Base-by-base conservation (phyloP, 2,113 vertebrate genomes). In the Cyprinodon brontotheroides region DNA sequence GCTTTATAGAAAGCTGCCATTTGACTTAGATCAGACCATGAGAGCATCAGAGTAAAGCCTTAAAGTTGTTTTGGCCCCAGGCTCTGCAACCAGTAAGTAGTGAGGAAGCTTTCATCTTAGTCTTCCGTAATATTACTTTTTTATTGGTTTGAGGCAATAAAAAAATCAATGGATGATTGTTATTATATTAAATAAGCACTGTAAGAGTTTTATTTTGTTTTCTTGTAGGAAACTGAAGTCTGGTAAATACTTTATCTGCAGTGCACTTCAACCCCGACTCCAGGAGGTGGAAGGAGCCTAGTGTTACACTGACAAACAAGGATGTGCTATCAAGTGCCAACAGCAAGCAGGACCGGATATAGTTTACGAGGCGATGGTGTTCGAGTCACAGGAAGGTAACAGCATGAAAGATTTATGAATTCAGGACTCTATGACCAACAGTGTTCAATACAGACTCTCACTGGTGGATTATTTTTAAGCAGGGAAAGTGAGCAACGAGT, bases 261-360 rank as follows among this genome's bases (percentile, higher is more conserved):
- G 47, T 75, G 53, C 36, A 0, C 68, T 82, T 61, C 0, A 69
- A 10, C 57, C 53, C 39, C 36, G 37, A 20, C 61, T 70, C 74
- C 53, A n/a, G 61, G 68, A 36, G 70, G 40, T n/a, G 65, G 63
- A 38, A 65, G 72, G 64, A 9, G 79, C 72, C 14, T 85, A 70
- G 40, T 47, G 79, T 89, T 87, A 79, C 83, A 45, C 47, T 29
- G 11, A 76, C 74, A 84, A 78, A 88, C 82, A 79, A 47, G 40
- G 67, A 78, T 60, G 53, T 53, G 81, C 76, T 87, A 91, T 87
- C 86, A 70, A 68, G 72, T 80, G 61, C 70, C 69, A 39, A 66
- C 62, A 50, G 79, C 72, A 61, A 72, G 68, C 65, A 39, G 78
- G 60, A 87, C 85, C 48, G 85, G 82, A 91, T 85, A 82, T 17